A percentile compares a stretch with the other conserved stretches of the same genome.
phyloP scores from a whole-genome alignment of 1,140 invertebrate genomes.

The Andrena cerasifolii region DNA sequence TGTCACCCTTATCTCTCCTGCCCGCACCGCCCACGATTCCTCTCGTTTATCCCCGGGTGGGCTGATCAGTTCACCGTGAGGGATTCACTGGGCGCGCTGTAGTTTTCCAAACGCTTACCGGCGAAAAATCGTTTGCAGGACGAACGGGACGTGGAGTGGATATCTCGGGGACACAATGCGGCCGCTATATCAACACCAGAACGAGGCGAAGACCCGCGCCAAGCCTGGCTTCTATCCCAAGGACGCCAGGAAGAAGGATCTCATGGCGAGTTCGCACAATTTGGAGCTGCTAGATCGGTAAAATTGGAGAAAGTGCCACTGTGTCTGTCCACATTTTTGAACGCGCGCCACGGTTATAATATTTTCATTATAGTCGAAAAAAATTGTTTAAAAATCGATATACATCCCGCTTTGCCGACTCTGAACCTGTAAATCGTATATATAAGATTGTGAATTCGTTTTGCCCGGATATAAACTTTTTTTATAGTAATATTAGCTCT shows the following conservation, averaged over 20 bases:
- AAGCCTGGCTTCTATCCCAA: conserved; percentile 74
- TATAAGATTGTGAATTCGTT: too few species aligned
- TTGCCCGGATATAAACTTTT: too few species aligned
- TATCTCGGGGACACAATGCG: conserved; percentile 71
- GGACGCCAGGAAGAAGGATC: conserved; percentile 63
- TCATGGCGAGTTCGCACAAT: conserved; percentile 59
- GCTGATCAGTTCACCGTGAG: conserved; percentile 41
- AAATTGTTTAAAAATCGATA: too few species aligned
- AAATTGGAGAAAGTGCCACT: too few species aligned
- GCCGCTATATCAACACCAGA: conserved; percentile 50
- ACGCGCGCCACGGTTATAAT: too few species aligned
- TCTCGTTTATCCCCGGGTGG: conserved; percentile 32
- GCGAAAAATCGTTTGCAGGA: conserved; percentile 52
- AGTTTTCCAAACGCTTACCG: conserved; percentile 30
- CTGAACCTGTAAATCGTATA: too few species aligned
- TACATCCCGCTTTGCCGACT: too few species aligned
- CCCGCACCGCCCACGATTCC: conserved; percentile 22
- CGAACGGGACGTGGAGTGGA: conserved; percentile 74
- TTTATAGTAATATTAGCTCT: too few species aligned
- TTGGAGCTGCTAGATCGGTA: conserved; percentile 58
- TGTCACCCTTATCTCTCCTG: conserved; percentile 45
- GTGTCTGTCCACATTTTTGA: too few species aligned
- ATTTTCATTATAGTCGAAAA: too few species aligned
- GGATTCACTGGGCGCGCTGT: conserved; percentile 31
- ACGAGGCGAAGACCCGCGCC: conserved; percentile 63